Evolutionary conservation across 2,797 vertebrate species (phyloP), one percentile per base, ranked within the genome.

Genomic region (Spinus olivaceus): DNA sequence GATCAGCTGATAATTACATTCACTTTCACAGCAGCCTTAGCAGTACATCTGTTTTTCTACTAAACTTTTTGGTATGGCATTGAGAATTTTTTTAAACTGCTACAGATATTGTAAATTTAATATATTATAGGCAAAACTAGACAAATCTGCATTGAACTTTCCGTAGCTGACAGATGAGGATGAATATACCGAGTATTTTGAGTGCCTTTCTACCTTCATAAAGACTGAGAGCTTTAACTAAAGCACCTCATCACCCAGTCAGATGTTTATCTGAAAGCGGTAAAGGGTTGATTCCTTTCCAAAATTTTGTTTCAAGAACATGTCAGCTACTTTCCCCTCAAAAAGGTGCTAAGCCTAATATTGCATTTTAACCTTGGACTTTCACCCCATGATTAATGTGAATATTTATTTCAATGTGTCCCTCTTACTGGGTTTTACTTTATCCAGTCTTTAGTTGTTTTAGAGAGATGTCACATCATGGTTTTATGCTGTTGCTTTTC

Each of bases 181-280:
- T 73, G 90, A 95, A 64, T 69, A 92, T 74, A 83, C 64, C 70
- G 49, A 76, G 87, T 95, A 94, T 88, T 96, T 73, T 88, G 97
- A 98, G 98, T 98, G 98, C 98, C 98, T 98, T 98, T 95, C 96
- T 95, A 96, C 96, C 91, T 97, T 97, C 88, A 30, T 84, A 76
- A 87, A 81, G 83, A 94, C 95, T 60, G 96, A 96, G 94, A 98
- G 97, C 97, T 98, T 98, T 98, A 98, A 97, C 69, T 46, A 53
- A 95, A 96, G 87, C 88, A 88, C 88, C 90, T 95, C 96, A 80
- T 86, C 81, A 69, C 82, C 67, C 70, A 66, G 44, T 87, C 92
- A 64, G 92, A 67, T 93, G 61, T 86, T 96, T 64, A 81, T 93
- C 84, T 91, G 73, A 81, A 81, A 70, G 47, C 13, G 14, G 51